Base-by-base conservation (phyloP, 2,888 invertebrate species). In the Bellardia pandia region DNA sequence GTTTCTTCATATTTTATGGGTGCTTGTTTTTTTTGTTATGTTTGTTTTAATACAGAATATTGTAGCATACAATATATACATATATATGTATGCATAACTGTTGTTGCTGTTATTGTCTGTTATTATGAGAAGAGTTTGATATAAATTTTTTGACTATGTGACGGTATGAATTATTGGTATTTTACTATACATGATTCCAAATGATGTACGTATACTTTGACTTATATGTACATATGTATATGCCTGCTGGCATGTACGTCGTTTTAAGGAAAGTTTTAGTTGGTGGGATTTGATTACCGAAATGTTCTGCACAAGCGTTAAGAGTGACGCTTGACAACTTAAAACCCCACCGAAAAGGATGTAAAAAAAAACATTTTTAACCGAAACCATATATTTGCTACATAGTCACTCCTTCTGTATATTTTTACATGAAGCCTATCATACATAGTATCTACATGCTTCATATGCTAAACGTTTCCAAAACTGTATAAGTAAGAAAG, bases 251-350 rank as follows among this genome's bases (percentile, higher is more conserved):
- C 66, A 66, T 23, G 40, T 56, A 51, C 16, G 51, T 9, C 16
- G 37, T 33, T 71, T 64, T 62, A 23, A 13, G 42, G 56, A 40
- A 9, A 42, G 30, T 56, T 42, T 30, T 6, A n/a, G 51, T n/a
- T 4, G 51, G 6, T 51, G 14, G 30, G 37, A n/a, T 58, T 45
- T 62, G n/a, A 45, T 56, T 56, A 42, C 64, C 7, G 62, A 62
- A 58, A 42, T 69, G 9, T 53, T 42, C 13, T 64, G 37, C 48
- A 33, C 64, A 64, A 80, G 40, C 33, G 58, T 71, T 56, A n/a
- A 72, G 72, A 80, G 72, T 72, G 72, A 72, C 64, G 72, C 64
- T 74, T 72, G 66, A 74, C 64, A 80, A 72, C 62, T 72, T 58
- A 66, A 72, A 80, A 16, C 56, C 80, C 13, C 56, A 53, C 56